Evolutionary conservation across 2,797 vertebrate species (phyloP).

Genomic region (Spinus olivaceus): DNA sequence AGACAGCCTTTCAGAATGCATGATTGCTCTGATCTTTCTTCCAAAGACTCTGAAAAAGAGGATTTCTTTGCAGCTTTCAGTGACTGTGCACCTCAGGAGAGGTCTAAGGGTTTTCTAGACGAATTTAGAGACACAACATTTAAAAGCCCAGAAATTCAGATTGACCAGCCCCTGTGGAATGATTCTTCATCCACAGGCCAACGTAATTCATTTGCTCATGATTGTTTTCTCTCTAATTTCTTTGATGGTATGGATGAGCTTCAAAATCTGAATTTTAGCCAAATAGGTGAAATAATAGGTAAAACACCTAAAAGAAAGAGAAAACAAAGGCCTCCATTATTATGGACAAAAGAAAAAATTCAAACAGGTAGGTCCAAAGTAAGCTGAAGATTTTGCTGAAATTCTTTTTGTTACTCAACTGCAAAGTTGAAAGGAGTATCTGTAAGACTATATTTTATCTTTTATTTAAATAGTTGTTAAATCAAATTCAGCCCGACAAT

Average conservation of each 20-base stretch:
- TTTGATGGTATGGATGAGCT: conserved; percentile 18
- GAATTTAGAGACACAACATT: background rate
- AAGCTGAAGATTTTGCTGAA: background rate
- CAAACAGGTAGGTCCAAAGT: conserved; percentile 33
- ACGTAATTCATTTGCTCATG: background rate
- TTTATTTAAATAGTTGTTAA: background rate
- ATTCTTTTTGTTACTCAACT: background rate
- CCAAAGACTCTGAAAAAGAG: background rate
- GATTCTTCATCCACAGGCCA: background rate
- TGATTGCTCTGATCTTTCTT: background rate
- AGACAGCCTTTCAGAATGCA: background rate
- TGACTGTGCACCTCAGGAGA: background rate
- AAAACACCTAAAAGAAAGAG: conserved; percentile 41
- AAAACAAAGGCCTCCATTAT: background rate
- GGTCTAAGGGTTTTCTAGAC: background rate
- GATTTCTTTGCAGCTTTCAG: background rate
- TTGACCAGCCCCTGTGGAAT: background rate
- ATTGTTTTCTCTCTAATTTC: conserved; percentile 3
- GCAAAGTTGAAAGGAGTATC: background rate
- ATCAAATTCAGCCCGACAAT: background rate
- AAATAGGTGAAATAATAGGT: background rate
- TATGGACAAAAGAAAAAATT: background rate
- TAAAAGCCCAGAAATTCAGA: conserved; percentile 18
- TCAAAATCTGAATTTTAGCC: conserved; percentile 22
- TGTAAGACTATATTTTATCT: background rate